These are phyloP conservation scores for Papilio polytes DNA, from an alignment of 1,140 invertebrate species.

Conservation along the genomic window DNA sequence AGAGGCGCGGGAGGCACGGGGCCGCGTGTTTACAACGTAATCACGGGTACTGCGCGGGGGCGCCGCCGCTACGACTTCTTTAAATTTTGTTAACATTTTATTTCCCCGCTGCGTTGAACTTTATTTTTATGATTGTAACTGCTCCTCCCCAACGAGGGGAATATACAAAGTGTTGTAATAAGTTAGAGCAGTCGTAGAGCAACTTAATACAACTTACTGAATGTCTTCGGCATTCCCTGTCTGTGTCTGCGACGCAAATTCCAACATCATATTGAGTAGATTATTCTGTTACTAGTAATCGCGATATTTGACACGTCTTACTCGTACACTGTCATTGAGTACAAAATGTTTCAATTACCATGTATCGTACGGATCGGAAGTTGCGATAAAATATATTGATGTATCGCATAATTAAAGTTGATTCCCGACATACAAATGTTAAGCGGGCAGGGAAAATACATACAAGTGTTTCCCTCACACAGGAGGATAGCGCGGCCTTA, in stretches of 20 bases:
- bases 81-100: constrained; percentile 31
- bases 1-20: constrained; percentile 45
- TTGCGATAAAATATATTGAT: not conserved
- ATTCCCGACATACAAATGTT: too few relatives aligned
- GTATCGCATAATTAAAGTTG: not conserved
- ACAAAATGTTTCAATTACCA: too few relatives aligned
- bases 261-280: too few relatives aligned
- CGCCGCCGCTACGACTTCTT: constrained; percentile 44
- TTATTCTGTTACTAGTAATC: too few relatives aligned
- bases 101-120: constrained; percentile 16
- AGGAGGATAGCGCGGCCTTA: constrained; percentile 52
- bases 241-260: too few relatives aligned
- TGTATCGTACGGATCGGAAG: too few relatives aligned
- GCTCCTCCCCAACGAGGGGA: not conserved
- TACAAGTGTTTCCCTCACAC: too few relatives aligned
- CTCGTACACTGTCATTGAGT: too few relatives aligned
- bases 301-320: too few relatives aligned
- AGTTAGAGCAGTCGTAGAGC: too few relatives aligned
- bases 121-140: not conserved
- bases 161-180: too few relatives aligned
- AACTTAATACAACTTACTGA: constrained; percentile 15
- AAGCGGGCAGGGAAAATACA: too few relatives aligned
- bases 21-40: constrained; percentile 75
- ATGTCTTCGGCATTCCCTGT: not conserved
- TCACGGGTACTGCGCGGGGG: constrained; percentile 53